Evolutionary conservation across 2,797 vertebrate species (phyloP).

Genomic region (Triplophysa bombifrons): DNA sequence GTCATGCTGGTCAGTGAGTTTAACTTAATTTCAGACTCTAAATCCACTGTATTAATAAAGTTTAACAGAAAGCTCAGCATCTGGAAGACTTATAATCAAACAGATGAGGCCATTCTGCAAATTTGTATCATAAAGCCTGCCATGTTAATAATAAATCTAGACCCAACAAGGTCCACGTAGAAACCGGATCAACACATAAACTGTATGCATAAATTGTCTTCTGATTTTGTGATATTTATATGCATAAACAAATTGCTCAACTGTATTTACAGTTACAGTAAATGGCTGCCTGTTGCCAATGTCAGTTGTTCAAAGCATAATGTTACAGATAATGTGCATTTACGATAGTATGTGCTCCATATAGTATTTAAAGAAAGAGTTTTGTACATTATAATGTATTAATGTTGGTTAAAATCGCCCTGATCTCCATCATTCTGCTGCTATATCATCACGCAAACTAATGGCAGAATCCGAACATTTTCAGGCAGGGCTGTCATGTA

Average conservation of each 20-base stretch:
- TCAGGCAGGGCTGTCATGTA: neutral
- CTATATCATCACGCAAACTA: neutral
- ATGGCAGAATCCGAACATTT: neutral
- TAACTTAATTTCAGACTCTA: neutral
- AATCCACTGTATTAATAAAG: neutral
- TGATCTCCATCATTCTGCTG: constrained; percentile 6
- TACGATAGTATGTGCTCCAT: neutral
- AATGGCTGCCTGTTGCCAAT: constrained; percentile 10
- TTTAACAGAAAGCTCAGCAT: neutral
- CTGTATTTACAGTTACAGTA: constrained; percentile 13
- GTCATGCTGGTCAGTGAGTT: neutral
- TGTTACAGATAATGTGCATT: neutral
- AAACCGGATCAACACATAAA: neutral
- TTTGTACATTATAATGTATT: neutral
- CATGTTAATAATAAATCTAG: neutral
- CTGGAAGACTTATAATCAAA: neutral
- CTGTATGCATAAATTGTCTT: neutral
- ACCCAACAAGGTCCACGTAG: too few relatives aligned
- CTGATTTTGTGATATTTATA: neutral
- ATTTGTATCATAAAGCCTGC: neutral
- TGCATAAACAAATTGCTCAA: neutral
- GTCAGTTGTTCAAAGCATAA: neutral
- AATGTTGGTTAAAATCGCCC: constrained; percentile 14
- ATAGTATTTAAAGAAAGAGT: neutral
- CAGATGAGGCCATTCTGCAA: neutral